Evolutionary conservation across 2,797 vertebrate genomes (phyloP), one percentile per base, ranked within the genome.

Genomic region (Premnoplex brunnescens): DNA sequence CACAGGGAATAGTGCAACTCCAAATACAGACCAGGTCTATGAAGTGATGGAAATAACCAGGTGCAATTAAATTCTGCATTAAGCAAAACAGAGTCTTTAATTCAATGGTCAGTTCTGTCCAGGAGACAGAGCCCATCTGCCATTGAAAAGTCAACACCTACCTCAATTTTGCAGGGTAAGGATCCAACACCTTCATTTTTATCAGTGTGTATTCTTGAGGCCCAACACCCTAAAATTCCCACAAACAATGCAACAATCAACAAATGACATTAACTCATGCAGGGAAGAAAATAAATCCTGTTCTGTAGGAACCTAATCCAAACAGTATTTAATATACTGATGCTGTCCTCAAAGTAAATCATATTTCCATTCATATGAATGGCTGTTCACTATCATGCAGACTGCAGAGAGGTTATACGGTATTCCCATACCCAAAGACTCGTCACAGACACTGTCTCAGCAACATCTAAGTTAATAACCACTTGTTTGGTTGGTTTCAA

Each of bases 131-230:
- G 41, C 14, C 19, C 27, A 48, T 16, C 12, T 75, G 58, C 48
- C 26, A 41, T 32, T 43, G 73, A 13, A 6, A 89, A 64, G 36
- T 36, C 54, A 36, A 95, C 86, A 91, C 97, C 54, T 98, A 99
- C 98, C 99, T 99, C 94, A 99, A 91, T 96, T 99, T 99, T 43
- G 98, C 80, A 14, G 99, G 99, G 83, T 98, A 99, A 8, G 99
- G 99, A 52, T 99, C 99, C 63, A 99, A 95, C 34, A 99, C 97
- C 97, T 99, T 99, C 98, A 99, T 98, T 98, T 99, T 99, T 94
- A 99, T 98, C 36, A 99, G 98, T 0, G 99, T 99, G 85, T 99
- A 99, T 94, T 99, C 99, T 83, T 99, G 99, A 94, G 99, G 99
- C 76, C 98, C 99, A 32, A 99, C 99, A 96, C 99, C 99, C 99